Evolutionary conservation across 1,140 invertebrate species (phyloP), one percentile per base, ranked within the genome.

Genomic region (Lanistes nyassanus): DNA sequence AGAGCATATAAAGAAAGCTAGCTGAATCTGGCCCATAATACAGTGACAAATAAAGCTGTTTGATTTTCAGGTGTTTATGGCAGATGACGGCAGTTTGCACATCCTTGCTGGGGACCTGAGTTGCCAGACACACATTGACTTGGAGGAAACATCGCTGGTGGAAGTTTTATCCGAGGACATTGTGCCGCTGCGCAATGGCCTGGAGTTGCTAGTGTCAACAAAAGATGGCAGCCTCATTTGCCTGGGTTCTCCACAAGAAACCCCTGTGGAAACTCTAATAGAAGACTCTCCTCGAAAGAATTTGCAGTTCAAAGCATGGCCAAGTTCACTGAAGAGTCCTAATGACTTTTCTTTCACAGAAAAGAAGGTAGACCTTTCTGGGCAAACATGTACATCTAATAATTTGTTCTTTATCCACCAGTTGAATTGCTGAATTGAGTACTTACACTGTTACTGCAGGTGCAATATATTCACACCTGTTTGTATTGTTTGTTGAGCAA

Each of bases 161-260:
- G 82, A 86, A 65, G 77, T 87, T 19, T 60, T 87, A 62, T 81
- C 82, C 74, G 80, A 84, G 78, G 84, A 88, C 60, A 74, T 86
- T 9, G 79, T 85, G 29, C 60, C 64, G 26, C 58, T 79, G 60
- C 80, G 80, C 73, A 78, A 79, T 39, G 85, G 85, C 3, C 26
- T 85, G 26, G 86, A 88, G 76, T 56, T 87, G 23, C 74, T 88
- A 31, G 81, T 87, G 64, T 78, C 87, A 13, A 88, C 85, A 16
- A 85, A 77, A 74, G 87, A 88, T 78, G 87, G 87, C 19, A 84
- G 85, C 67, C 56, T 88, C 6, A 77, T 88, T 37, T 88, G 85
- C 76, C 76, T 87, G 23, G 83, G 84, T 19, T 78, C 74, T 21
- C 80, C 81, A 19, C 64, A 72, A 23, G 80, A 82, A 60, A 66